These are phyloP conservation scores for Drosophila jambulina DNA, from an alignment of 1,140 invertebrate genomes.

Conservation along the genomic window DNA sequence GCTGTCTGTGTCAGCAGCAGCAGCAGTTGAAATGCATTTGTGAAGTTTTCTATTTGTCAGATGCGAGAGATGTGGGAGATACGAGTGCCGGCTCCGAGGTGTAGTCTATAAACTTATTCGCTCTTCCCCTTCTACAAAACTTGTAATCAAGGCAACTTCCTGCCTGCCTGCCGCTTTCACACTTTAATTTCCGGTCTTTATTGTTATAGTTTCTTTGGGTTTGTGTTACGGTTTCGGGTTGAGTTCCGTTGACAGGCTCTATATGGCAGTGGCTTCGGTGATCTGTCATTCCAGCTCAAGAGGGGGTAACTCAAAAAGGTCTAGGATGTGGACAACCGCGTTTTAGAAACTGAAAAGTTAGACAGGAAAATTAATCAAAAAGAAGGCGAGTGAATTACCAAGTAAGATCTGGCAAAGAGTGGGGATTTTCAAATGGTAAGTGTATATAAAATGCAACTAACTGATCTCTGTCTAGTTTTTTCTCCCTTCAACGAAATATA, in stretches of 20 bases:
- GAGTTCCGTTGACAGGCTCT: conserved; percentile 51
- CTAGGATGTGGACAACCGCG: conserved; percentile 46
- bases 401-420: conserved; percentile 6
- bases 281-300: conserved; percentile 30
- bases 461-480: not conserved
- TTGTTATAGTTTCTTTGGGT: conserved; percentile 72
- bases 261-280: conserved; percentile 33
- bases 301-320: conserved; percentile 25
- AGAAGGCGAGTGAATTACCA: not conserved
- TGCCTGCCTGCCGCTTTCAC: conserved; percentile 72
- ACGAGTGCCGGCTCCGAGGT: conserved; percentile 13
- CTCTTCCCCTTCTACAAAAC: conserved; percentile 14
- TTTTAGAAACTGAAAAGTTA: conserved; percentile 44
- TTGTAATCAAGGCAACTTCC: conserved; percentile 81
- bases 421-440: not conserved
- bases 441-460: not conserved
- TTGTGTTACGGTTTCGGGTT: conserved; percentile 51
- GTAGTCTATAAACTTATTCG: conserved; percentile 31
- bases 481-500: conserved; percentile 1
- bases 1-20: conserved; percentile 56
- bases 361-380: conserved; percentile 42
- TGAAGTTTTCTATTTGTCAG: conserved; percentile 78
- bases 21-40: conserved; percentile 71
- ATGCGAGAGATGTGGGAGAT: conserved; percentile 27
- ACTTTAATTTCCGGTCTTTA: conserved; percentile 82